phyloP scores from a whole-genome alignment of 2,113 vertebrate species.

The Pipra filicauda region DNA sequence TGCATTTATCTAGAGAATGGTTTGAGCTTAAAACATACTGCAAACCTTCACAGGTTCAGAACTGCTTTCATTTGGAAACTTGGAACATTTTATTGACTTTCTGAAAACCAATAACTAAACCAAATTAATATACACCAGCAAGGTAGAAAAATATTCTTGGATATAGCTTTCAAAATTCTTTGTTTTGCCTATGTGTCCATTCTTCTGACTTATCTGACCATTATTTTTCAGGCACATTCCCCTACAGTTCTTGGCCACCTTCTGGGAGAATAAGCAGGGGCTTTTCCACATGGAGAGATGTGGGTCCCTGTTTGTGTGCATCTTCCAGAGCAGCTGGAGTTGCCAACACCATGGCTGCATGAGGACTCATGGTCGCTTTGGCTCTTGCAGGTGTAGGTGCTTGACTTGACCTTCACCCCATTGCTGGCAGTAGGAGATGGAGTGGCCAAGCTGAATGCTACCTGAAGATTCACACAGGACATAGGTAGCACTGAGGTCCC shows the following conservation, averaged over 20 bases:
- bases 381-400: not conserved
- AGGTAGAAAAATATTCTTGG: not conserved
- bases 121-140: not conserved
- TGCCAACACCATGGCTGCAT: fast-evolving
- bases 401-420: not conserved
- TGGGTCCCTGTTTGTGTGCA: not conserved
- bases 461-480: not conserved
- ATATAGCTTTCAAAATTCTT: not conserved
- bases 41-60: not conserved
- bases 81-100: not conserved
- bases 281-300: fast-evolving
- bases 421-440: not conserved
- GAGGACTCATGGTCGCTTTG: not conserved
- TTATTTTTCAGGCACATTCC: not conserved
- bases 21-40: not conserved
- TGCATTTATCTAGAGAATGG: not conserved
- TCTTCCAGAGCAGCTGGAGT: not conserved
- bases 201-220: not conserved
- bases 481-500: not conserved
- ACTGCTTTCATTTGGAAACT: not conserved
- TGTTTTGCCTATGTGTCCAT: not conserved
- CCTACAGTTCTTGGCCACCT: not conserved
- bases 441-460: not conserved
- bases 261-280: not conserved
- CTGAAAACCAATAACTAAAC: not conserved